A percentile compares a stretch with the other conserved stretches of the same genome.
phyloP scores from a whole-genome alignment of 2,797 vertebrate genomes.

The Gambusia yucatana region DNA sequence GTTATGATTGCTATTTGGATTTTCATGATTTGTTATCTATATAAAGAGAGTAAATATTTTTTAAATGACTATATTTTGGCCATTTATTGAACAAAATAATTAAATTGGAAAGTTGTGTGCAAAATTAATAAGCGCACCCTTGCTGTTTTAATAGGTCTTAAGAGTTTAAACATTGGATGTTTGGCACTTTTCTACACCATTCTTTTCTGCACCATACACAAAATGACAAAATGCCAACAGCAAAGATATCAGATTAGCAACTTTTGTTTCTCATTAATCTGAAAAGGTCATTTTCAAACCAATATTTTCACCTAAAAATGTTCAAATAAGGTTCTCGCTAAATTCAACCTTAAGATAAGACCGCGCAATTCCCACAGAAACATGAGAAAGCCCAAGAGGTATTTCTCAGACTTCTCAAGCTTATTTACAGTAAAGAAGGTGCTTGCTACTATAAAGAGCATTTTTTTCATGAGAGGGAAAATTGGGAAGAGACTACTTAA shows the following conservation, averaged over 20 bases:
- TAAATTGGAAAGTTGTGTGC: background rate
- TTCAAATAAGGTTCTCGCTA: background rate
- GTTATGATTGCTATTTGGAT: background rate
- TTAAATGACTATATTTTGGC: background rate
- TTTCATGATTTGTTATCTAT: background rate
- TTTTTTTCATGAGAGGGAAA: background rate
- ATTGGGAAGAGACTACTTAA: background rate
- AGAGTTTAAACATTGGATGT: background rate
- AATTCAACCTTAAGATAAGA: background rate
- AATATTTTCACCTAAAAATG: background rate
- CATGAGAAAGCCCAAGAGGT: background rate
- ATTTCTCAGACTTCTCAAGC: background rate
- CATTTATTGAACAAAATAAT: background rate
- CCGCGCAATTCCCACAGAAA: background rate
- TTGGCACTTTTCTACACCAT: background rate
- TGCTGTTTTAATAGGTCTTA: background rate
- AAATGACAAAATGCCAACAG: background rate
- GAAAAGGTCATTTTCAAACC: background rate
- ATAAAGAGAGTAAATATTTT: background rate
- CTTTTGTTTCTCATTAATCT: background rate
- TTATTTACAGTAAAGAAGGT: background rate
- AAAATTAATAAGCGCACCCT: background rate
- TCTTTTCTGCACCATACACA: background rate
- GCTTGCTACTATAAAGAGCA: background rate
- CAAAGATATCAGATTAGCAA: background rate